Conservation (phyloP, 30 jellyfish, hydroid and myxozoan species). For the Aurelia coerulea region DNA sequence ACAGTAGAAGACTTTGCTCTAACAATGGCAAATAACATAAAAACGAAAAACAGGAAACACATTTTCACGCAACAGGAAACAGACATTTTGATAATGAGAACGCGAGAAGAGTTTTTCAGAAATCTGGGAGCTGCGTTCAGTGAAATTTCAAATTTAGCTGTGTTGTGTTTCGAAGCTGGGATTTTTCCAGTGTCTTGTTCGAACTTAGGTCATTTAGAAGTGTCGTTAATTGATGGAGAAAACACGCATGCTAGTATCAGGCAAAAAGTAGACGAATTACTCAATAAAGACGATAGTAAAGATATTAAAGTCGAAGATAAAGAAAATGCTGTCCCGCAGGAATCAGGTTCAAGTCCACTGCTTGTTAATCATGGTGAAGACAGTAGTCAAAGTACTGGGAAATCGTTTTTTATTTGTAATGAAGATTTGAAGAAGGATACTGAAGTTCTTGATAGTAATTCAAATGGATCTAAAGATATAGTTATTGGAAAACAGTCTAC, state of each 20-base stretch:
- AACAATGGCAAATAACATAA: constrained; percentile 42
- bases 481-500: no score
- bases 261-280: constrained; percentile 36
- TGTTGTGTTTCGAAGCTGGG: constrained; percentile 85
- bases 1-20: constrained; percentile 59
- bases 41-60: constrained; percentile 32
- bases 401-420: background rate
- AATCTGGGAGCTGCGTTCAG: constrained; percentile 86
- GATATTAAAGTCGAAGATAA: background rate
- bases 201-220: constrained; percentile 46
- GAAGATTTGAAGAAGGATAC: background rate
- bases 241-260: constrained; percentile 47
- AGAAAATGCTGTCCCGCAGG: constrained; percentile 10
- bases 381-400: background rate
- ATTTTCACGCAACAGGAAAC: constrained; percentile 32
- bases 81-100: constrained; percentile 52
- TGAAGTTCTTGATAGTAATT: background rate
- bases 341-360: constrained; percentile 33
- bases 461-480: background rate
- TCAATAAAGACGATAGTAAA: constrained; percentile 43
- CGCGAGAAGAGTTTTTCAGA: constrained; percentile 64
- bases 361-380: background rate
- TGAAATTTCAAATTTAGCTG: constrained; percentile 87
- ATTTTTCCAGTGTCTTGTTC: constrained; percentile 83
- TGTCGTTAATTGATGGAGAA: constrained; percentile 41